phyloP scores from a whole-genome alignment of 2,888 invertebrate species.

The Laspeyria flexula region DNA sequence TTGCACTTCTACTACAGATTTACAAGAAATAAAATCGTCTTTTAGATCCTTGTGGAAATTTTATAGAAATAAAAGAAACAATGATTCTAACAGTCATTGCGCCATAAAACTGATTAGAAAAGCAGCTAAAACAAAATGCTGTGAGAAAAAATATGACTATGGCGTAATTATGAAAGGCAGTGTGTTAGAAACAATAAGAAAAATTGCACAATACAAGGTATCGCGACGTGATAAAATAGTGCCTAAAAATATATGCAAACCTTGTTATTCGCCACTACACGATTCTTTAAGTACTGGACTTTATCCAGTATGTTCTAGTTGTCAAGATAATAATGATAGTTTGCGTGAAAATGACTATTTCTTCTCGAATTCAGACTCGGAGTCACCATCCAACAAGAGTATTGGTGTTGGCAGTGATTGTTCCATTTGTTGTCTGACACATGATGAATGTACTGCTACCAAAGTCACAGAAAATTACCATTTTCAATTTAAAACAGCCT shows the following conservation, averaged over 20 bases:
- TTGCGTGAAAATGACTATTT: background rate
- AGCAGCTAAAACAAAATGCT: slow-evolving; percentile 7
- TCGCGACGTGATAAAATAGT: background rate
- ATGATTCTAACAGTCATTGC: slow-evolving; percentile 5
- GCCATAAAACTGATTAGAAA: slow-evolving; percentile 17
- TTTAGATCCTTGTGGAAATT: background rate
- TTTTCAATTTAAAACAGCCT: background rate
- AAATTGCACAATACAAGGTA: slow-evolving; percentile 15
- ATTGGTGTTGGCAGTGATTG: background rate
- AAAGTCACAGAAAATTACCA: too few relatives aligned
- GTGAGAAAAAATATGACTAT: slow-evolving; percentile 3
- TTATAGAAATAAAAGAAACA: background rate
- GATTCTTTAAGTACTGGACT: too few relatives aligned
- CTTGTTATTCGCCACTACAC: slow-evolving; percentile 1
- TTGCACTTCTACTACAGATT: background rate
- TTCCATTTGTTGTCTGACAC: background rate
- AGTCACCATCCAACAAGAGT: background rate
- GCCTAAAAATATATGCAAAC: slow-evolving; percentile 4
- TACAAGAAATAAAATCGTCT: background rate
- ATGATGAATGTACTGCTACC: too few relatives aligned
- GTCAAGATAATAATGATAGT: background rate
- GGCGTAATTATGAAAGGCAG: slow-evolving; percentile 5
- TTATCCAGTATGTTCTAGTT: too few relatives aligned
- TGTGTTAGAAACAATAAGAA: slow-evolving; percentile 21
- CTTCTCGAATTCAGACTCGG: background rate